Evolutionary conservation across 2,113 vertebrate genomes (phyloP).

Genomic region (Syngnathus floridae): DNA sequence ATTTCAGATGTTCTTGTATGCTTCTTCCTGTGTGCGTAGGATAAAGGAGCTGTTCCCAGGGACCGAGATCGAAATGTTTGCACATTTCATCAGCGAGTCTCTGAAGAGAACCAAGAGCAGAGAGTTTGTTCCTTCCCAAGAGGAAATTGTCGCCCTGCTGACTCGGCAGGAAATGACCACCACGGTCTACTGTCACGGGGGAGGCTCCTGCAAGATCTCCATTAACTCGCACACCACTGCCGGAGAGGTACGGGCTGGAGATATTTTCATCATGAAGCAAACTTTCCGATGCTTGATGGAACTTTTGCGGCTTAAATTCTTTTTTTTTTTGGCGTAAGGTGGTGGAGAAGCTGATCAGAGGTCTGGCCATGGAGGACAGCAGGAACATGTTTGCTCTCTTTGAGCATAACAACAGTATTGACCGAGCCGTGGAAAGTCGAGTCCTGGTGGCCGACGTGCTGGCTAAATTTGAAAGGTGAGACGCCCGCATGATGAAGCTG

Average conservation of each 20-base stretch:
- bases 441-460: conserved; percentile 90
- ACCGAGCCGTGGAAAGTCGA: conserved; percentile 92
- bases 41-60: conserved; percentile 80
- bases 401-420: conserved; percentile 84
- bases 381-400: conserved; percentile 98
- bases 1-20: background rate
- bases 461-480: conserved; percentile 96
- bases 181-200: conserved; percentile 89
- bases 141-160: conserved; percentile 83
- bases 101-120: conserved; percentile 83
- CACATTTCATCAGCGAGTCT: conserved; percentile 82
- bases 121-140: conserved; percentile 87
- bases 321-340: conserved; percentile 69
- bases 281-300: background rate
- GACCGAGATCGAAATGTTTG: conserved; percentile 82
- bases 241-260: conserved; percentile 55
- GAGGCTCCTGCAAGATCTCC: conserved; percentile 90
- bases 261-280: background rate
- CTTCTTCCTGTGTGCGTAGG: conserved; percentile 50
- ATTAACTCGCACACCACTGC: conserved; percentile 84
- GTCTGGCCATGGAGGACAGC: conserved; percentile 96
- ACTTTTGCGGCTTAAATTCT: background rate
- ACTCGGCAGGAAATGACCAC: conserved; percentile 73
- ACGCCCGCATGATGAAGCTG: background rate
- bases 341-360: conserved; percentile 95